Conservation (phyloP, 2,797 vertebrate species). For the Cuniculus paca region DNA sequence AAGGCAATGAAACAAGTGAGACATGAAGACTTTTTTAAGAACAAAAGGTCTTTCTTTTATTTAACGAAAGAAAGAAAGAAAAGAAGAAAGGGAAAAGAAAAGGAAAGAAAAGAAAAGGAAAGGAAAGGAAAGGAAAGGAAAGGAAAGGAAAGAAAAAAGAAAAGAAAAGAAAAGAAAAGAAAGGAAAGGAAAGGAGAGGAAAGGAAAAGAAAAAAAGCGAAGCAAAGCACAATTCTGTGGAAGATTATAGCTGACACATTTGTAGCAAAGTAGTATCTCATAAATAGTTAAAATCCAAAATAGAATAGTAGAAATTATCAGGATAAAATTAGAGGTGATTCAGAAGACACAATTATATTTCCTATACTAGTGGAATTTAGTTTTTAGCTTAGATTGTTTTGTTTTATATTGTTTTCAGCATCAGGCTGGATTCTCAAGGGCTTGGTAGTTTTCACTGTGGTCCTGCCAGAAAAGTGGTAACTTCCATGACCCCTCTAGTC, state of each 20-base stretch:
- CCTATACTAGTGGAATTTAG: neutral
- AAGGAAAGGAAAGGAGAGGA: neutral
- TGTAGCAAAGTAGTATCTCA: neutral
- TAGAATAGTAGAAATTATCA: neutral
- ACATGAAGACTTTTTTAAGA: neutral
- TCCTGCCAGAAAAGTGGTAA: slow-evolving; percentile 49
- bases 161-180: neutral
- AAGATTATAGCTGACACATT: neutral
- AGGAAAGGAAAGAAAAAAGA: neutral
- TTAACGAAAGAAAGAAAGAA: slow-evolving; percentile 3
- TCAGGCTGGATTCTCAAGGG: slow-evolving; percentile 38
- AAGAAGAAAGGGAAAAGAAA: accelerated
- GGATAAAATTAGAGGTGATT: neutral
- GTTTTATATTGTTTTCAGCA: slow-evolving; percentile 43
- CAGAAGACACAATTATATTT: neutral
- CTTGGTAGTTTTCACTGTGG: slow-evolving; percentile 33
- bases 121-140: no score
- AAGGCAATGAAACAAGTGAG: neutral
- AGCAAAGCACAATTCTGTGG: neutral
- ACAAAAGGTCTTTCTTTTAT: neutral
- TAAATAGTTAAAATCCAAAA: neutral
- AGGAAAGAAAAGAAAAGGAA: no score
- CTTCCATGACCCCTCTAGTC: slow-evolving; percentile 17
- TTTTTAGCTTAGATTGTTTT: neutral
- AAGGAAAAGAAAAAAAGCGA: neutral